Evolutionary conservation across 2,113 vertebrate genomes (phyloP).

Genomic region (Entelurus aequoreus): DNA sequence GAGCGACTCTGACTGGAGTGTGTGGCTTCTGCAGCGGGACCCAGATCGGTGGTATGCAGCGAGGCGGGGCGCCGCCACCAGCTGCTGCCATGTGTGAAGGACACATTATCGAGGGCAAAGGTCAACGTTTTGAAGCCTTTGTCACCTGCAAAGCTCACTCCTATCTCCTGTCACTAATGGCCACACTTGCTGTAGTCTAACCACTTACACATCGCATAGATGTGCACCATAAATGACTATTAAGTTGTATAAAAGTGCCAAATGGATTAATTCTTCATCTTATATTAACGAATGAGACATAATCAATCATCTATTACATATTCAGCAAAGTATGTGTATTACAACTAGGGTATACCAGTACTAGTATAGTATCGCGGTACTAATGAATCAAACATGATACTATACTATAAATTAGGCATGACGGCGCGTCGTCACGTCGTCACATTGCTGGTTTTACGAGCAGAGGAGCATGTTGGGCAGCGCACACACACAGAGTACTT

Average conservation of each 20-base stretch:
- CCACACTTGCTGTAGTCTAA: neutral
- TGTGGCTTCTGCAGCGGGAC: slow-evolving; percentile 58
- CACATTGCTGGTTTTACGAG: no score
- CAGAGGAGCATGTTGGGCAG: no score
- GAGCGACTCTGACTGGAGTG: slow-evolving; percentile 20
- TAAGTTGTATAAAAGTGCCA: neutral
- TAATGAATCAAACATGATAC: no score
- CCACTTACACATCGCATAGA: neutral
- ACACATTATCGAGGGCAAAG: slow-evolving; percentile 63
- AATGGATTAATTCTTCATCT: no score
- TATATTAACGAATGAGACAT: no score
- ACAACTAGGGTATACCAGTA: no score
- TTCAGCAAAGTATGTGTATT: no score
- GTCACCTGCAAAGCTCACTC: slow-evolving; percentile 30
- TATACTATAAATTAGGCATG: no score
- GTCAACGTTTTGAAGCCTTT: slow-evolving; percentile 38
- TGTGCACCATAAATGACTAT: slow-evolving; percentile 1
- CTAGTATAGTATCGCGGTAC: no score
- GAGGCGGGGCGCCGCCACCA: slow-evolving; percentile 49
- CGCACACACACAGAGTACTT: no score
- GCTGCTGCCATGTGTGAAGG: slow-evolving; percentile 53
- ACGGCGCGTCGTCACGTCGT: no score
- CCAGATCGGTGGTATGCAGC: slow-evolving; percentile 54
- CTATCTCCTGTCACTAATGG: slow-evolving; percentile 14
- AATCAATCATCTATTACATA: no score